Conservation (phyloP, 2,888 invertebrate genomes). For the Allolobophora icterica region DNA sequence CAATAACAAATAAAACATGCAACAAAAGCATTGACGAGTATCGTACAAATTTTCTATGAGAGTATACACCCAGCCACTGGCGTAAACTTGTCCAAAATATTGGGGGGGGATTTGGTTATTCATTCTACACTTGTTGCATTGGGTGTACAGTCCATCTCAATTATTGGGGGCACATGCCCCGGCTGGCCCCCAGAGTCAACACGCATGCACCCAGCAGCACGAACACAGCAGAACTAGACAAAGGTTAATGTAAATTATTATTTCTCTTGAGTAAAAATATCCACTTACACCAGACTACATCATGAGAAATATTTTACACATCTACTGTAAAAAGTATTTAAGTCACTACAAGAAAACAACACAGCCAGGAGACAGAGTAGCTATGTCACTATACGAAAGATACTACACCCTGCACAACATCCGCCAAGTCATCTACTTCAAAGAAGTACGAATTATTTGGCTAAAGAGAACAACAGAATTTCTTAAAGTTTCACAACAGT, state of each 20-base stretch:
- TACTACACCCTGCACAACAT: not conserved
- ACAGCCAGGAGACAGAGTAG: not conserved
- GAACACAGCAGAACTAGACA: not conserved
- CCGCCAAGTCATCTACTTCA: not conserved
- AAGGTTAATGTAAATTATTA: not conserved
- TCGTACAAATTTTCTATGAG: not conserved
- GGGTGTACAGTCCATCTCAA: too few relatives aligned
- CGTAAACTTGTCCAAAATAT: too few relatives aligned
- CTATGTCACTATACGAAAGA: not conserved
- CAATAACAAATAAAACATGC: not conserved
- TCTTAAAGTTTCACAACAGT: not conserved
- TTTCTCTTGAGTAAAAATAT: not conserved
- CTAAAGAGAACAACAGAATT: not conserved
- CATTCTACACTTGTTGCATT: too few relatives aligned
- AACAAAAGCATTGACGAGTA: not conserved
- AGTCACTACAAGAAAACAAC: not conserved
- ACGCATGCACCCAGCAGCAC: too few relatives aligned
- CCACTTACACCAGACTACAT: not conserved
- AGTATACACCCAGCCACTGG: too few relatives aligned
- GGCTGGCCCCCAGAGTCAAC: too few relatives aligned
- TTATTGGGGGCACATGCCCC: too few relatives aligned
- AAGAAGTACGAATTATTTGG: not conserved
- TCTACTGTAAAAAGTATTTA: not conserved
- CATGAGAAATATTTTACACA: not conserved
- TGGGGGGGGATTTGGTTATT: too few relatives aligned